A percentile compares a stretch with the other conserved stretches of the same genome.
These are phyloP conservation scores for Salarias fasciatus DNA, from an alignment of 2,797 vertebrate species.

Conservation along the genomic window DNA sequence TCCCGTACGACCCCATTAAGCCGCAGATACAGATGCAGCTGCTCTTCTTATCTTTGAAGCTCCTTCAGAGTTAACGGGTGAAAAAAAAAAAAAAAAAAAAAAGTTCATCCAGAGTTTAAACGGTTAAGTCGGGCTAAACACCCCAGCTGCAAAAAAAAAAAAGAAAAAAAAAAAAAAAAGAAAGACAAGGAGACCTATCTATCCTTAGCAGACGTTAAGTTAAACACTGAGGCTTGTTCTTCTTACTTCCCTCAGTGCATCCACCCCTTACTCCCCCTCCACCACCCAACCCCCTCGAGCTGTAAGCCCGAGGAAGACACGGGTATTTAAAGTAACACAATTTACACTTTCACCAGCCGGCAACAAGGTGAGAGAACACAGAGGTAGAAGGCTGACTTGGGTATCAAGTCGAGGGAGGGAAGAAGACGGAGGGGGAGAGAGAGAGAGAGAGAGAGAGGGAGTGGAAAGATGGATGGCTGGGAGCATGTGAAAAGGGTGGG, in stretches of 20 bases:
- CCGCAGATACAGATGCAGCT: too few species aligned
- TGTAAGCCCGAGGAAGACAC: constrained; percentile 64
- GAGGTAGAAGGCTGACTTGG: constrained; percentile 46
- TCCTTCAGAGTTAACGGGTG: constrained; percentile 52
- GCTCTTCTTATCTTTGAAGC: too few species aligned
- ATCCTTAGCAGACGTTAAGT: constrained; percentile 59
- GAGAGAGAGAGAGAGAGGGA: too few species aligned
- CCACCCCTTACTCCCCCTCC: too few species aligned
- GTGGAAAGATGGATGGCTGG: constrained; percentile 39
- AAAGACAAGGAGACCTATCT: constrained; percentile 57
- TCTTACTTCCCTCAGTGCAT: constrained; percentile 43
- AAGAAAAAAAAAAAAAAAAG: too few species aligned
- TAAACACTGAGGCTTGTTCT: constrained; percentile 52
- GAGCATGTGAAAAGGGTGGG: constrained; percentile 41
- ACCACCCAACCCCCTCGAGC: constrained; percentile 28
- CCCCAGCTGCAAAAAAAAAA: constrained; percentile 50
- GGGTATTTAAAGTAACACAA: constrained; percentile 83
- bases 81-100: constrained; percentile 31
- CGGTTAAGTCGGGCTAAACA: constrained; percentile 62
- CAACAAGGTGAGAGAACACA: constrained; percentile 56
- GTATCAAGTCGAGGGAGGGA: constrained; percentile 27
- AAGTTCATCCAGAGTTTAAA: constrained; percentile 69
- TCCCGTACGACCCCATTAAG: too few species aligned
- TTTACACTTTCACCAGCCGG: constrained; percentile 74
- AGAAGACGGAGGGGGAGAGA: not conserved